Conservation (phyloP, 2,113 vertebrate species). For the Chloebia gouldiae region DNA sequence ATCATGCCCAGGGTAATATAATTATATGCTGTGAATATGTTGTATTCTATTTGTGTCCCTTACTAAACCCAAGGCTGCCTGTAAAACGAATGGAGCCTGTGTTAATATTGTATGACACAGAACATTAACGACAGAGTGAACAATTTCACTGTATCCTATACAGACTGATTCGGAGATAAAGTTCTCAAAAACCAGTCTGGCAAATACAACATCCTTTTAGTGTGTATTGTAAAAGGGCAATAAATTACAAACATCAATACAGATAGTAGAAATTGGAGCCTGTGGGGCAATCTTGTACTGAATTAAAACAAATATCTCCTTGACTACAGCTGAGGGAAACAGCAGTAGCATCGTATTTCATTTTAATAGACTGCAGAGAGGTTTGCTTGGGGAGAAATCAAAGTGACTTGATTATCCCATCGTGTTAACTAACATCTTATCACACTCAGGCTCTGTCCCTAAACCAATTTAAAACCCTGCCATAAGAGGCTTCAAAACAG, state of each 20-base stretch:
- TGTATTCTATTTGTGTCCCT: neutral
- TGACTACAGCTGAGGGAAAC: slow-evolving; percentile 16
- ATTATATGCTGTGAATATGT: neutral
- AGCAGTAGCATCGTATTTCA: slow-evolving; percentile 38
- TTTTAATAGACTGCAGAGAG: slow-evolving; percentile 54
- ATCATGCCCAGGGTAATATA: neutral
- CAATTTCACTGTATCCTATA: neutral
- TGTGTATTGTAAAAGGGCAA: neutral
- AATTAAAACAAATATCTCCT: slow-evolving; percentile 50
- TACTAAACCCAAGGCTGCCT: neutral
- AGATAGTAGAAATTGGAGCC: slow-evolving; percentile 17
- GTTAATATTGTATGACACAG: neutral
- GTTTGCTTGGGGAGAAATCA: slow-evolving; percentile 49
- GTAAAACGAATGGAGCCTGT: neutral
- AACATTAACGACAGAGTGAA: slow-evolving; percentile 4
- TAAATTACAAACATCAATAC: slow-evolving; percentile 26
- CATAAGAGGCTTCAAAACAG: neutral
- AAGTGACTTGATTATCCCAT: slow-evolving; percentile 45
- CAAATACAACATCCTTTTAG: neutral
- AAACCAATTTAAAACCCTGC: neutral
- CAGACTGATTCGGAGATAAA: neutral
- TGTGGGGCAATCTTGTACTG: slow-evolving; percentile 3
- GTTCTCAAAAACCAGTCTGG: neutral
- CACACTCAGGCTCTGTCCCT: neutral
- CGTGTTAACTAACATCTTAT: slow-evolving; percentile 41